phyloP scores from a whole-genome alignment of 1,140 invertebrate species.

The Aphelenchoides fujianensis region DNA sequence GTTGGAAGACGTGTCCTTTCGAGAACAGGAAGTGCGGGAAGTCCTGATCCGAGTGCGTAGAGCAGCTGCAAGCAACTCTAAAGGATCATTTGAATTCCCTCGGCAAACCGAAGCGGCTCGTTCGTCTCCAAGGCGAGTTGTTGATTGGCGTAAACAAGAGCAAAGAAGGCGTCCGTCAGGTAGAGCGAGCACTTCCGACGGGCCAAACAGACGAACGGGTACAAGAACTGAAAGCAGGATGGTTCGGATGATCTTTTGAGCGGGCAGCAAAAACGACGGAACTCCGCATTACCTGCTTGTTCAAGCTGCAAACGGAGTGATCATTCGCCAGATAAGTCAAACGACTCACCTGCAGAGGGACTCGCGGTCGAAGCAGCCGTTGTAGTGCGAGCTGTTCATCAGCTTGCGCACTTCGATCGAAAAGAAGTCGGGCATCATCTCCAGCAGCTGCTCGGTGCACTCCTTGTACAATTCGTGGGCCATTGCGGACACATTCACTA shows the following conservation, averaged over 20 bases:
- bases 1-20: constrained; percentile 5
- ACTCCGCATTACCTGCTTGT: no score
- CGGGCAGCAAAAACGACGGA: no score
- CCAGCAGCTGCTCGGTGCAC: not conserved
- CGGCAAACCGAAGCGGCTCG: not conserved
- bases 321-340: no score
- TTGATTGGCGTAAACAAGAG: constrained; percentile 1
- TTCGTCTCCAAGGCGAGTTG: constrained; percentile 7
- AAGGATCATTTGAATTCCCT: not conserved
- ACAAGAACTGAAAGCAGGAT: no score
- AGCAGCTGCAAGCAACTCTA: not conserved
- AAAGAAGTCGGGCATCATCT: not conserved
- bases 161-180: not conserved
- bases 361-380: not conserved
- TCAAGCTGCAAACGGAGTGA: constrained; percentile 6
- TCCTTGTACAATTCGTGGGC: constrained; percentile 7
- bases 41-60: not conserved
- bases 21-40: not conserved
- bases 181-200: not conserved
- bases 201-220: constrained; percentile 3
- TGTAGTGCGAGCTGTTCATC: constrained; percentile 3
- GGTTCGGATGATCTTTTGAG: no score
- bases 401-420: not conserved
- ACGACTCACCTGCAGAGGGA: not conserved
- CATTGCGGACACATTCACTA: not conserved